Evolutionary conservation across 2,888 invertebrate genomes (phyloP), one percentile per base, ranked within the genome.

Genomic region (Idaea aversata): DNA sequence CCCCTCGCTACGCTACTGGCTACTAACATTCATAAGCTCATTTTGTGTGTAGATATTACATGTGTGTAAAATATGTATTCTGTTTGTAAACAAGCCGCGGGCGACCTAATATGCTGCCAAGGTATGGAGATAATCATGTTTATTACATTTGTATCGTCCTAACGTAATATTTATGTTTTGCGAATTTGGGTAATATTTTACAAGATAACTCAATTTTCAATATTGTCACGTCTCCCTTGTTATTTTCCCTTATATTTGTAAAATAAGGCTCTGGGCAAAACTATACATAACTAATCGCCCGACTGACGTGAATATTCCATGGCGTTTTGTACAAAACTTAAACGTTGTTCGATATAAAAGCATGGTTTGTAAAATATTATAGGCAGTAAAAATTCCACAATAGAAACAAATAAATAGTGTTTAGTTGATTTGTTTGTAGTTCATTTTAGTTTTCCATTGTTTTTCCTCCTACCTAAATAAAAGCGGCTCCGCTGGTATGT

Each of bases 51-150:
- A 47, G 47, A 47, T 47, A 47, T 38, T 16, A 35, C 63, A 34
- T 15, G 15, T 15, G 34, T 63, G 25, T 47, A 73, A 72, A 79
- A 87, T 86, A 71, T 82, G 80, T 88, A 77, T 87, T 90, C 83
- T 90, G 81, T 91, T 88, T 91, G 81, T 86, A 80, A 86, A 83
- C 88, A 91, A 90, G 91, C 93, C 84, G 93, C 93, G 88, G 86
- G 91, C 85, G 93, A 93, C 77, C 81, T 93, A 78, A 93, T 93
- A 87, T 93, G 93, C 91, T 93, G 93, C 88, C 93, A 93, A 93
- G 93, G 93, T 93, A 93, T 85, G 91, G 81, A 79, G 70, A 70
- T 70, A 67, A 69, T 68, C 63, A 64, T 70, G 65, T 65, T 71
- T 74, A 47, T 47, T 47, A 47, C 13, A 47, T 47, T 47, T 47